phyloP scores from a whole-genome alignment of 1,140 invertebrate species.

The Drosophila ogumai region DNA sequence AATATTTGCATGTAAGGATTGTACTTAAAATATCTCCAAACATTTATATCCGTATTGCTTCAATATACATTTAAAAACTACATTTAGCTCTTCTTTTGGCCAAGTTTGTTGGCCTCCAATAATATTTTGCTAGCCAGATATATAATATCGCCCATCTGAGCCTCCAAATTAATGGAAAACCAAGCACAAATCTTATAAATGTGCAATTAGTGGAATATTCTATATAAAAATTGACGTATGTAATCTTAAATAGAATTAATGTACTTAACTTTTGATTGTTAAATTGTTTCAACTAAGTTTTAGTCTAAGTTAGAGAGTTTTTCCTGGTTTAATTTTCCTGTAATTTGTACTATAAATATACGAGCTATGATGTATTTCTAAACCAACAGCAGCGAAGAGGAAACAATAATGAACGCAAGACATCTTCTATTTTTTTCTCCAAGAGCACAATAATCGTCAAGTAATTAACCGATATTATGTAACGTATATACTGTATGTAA shows the following conservation, averaged over 20 bases:
- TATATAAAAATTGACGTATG: slow-evolving; percentile 10
- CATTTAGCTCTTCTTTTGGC: slow-evolving; percentile 28
- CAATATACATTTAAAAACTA: slow-evolving; percentile 33
- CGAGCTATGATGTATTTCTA: slow-evolving; percentile 16
- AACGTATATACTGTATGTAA: slow-evolving; percentile 62
- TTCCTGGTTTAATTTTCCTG: slow-evolving; percentile 36
- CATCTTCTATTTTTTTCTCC: slow-evolving; percentile 38
- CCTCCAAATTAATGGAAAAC: slow-evolving; percentile 20
- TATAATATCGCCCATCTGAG: slow-evolving; percentile 28
- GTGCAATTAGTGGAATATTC: slow-evolving; percentile 35
- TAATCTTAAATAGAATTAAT: slow-evolving; percentile 30
- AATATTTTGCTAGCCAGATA: slow-evolving; percentile 38
- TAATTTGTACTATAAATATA: slow-evolving; percentile 43
- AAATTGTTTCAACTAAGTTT: slow-evolving; percentile 35
- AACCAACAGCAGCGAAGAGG: slow-evolving; percentile 7
- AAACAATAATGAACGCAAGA: slow-evolving; percentile 36
- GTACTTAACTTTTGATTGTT: slow-evolving; percentile 32
- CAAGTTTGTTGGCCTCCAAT: slow-evolving; percentile 27
- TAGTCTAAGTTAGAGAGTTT: slow-evolving; percentile 42
- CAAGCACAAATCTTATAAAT: slow-evolving; percentile 33
- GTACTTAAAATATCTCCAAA: slow-evolving; percentile 40
- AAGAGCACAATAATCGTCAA: slow-evolving; percentile 68
- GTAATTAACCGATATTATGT: slow-evolving; percentile 53
- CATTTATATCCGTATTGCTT: slow-evolving; percentile 47
- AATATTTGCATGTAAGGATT: slow-evolving; percentile 32